Conservation (phyloP, 2,888 invertebrate genomes). For the Chalcis sispes region DNA sequence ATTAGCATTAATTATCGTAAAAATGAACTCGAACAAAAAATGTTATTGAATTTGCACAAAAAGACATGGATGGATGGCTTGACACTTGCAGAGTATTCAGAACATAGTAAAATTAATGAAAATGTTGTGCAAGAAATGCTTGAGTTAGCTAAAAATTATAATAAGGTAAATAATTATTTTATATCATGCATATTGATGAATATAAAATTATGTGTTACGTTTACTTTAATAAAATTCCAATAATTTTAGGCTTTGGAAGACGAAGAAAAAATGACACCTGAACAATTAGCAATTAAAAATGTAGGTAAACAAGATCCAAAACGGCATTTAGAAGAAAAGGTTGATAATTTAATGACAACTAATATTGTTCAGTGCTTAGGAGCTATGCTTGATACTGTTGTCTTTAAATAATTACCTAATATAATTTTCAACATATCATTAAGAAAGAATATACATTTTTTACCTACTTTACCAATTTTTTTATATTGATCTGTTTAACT, state of each 20-base stretch:
- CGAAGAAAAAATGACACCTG: slow-evolving; percentile 99
- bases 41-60: slow-evolving; percentile 98
- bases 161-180: slow-evolving; percentile 80
- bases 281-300: slow-evolving; percentile 99
- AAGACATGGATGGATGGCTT: slow-evolving; percentile 99
- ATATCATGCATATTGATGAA: too few species aligned
- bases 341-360: slow-evolving; percentile 96
- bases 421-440: slow-evolving; percentile 54
- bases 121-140: slow-evolving; percentile 97
- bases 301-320: slow-evolving; percentile 99
- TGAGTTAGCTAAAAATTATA: slow-evolving; percentile 97
- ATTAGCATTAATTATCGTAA: slow-evolving; percentile 99
- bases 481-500: slow-evolving; percentile 55
- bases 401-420: slow-evolving; percentile 84
- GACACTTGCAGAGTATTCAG: slow-evolving; percentile 92
- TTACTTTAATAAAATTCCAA: slow-evolving; percentile 27
- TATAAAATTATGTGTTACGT: not conserved
- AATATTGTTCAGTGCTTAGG: slow-evolving; percentile 99
- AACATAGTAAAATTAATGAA: slow-evolving; percentile 95
- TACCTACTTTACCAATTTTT: slow-evolving; percentile 49
- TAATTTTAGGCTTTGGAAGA: slow-evolving; percentile 90
- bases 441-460: slow-evolving; percentile 64
- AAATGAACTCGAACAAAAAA: slow-evolving; percentile 99
- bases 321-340: slow-evolving; percentile 98
- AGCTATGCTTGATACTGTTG: slow-evolving; percentile 95